phyloP scores from a whole-genome alignment of 2,113 vertebrate genomes.

The Bufo gargarizans region DNA sequence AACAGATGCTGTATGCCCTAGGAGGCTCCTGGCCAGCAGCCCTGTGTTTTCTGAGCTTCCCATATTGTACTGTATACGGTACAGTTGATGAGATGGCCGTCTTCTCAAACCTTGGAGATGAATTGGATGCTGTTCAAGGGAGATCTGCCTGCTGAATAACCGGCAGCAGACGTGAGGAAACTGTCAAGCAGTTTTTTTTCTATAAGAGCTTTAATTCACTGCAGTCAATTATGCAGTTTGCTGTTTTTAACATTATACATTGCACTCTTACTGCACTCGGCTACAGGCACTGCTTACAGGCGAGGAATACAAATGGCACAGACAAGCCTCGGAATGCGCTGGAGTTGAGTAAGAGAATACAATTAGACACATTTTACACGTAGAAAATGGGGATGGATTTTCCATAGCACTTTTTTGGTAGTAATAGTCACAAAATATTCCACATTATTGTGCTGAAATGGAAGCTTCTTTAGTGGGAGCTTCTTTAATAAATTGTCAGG shows the following conservation, averaged over 20 bases:
- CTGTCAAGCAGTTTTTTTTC: slow-evolving; percentile 71
- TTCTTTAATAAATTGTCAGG: slow-evolving; percentile 17
- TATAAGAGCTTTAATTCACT: slow-evolving; percentile 73
- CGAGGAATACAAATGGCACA: slow-evolving; percentile 36
- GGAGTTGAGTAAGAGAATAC: not conserved
- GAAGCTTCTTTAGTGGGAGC: too few species aligned
- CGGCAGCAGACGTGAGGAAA: slow-evolving; percentile 66
- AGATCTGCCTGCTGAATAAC: slow-evolving; percentile 63
- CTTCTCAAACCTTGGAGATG: slow-evolving; percentile 57
- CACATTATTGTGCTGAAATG: not conserved
- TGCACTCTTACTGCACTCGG: slow-evolving; percentile 68
- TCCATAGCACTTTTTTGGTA: not conserved
- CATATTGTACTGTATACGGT: not conserved
- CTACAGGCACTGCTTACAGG: slow-evolving; percentile 63
- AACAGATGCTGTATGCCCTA: not conserved
- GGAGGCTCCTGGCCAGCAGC: not conserved
- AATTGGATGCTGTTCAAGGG: slow-evolving; percentile 66
- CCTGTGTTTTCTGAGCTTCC: not conserved
- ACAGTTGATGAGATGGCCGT: slow-evolving; percentile 51
- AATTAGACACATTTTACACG: not conserved
- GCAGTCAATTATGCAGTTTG: slow-evolving; percentile 73
- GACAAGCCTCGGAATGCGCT: not conserved
- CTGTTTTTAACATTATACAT: slow-evolving; percentile 75
- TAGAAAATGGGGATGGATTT: not conserved
- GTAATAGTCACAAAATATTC: not conserved